phyloP scores from a whole-genome alignment of 1,140 invertebrate genomes.

The Brachystomella parvula region DNA sequence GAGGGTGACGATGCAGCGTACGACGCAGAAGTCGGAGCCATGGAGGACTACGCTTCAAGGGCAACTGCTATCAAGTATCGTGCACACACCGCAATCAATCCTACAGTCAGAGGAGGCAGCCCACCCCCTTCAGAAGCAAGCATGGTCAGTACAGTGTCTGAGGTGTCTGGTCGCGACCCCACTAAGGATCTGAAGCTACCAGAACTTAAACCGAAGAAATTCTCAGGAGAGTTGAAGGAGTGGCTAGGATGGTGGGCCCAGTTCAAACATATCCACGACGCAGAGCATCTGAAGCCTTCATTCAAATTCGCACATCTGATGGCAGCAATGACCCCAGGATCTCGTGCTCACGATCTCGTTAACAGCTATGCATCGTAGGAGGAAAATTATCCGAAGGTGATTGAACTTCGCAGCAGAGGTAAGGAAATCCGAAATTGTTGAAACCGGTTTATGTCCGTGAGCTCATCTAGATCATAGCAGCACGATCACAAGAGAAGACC shows the following conservation, averaged over 20 bases:
- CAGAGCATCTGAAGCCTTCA: conserved; percentile 32
- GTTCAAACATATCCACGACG: conserved; percentile 42
- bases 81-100: background rate
- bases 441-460: conserved; percentile 19
- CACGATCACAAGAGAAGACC: background rate
- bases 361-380: conserved; percentile 5
- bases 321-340: conserved; percentile 3
- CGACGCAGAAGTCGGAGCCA: background rate
- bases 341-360: conserved; percentile 14
- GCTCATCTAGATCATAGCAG: conserved; percentile 3
- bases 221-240: conserved; percentile 39
- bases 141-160: background rate
- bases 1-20: background rate
- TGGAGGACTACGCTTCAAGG: background rate
- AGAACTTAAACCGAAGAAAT: conserved; percentile 40
- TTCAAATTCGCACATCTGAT: conserved; percentile 40
- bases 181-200: conserved; percentile 40
- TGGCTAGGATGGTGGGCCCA: conserved; percentile 43
- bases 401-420: conserved; percentile 9
- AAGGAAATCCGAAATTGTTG: conserved; percentile 8
- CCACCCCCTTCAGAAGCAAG: background rate
- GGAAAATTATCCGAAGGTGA: conserved; percentile 20
- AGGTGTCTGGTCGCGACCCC: background rate
- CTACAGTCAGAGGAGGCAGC: too few relatives aligned
- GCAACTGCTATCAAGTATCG: background rate